These are phyloP conservation scores for Lepidostoma basale DNA, from an alignment of 1,140 invertebrate species.

Conservation along the genomic window DNA sequence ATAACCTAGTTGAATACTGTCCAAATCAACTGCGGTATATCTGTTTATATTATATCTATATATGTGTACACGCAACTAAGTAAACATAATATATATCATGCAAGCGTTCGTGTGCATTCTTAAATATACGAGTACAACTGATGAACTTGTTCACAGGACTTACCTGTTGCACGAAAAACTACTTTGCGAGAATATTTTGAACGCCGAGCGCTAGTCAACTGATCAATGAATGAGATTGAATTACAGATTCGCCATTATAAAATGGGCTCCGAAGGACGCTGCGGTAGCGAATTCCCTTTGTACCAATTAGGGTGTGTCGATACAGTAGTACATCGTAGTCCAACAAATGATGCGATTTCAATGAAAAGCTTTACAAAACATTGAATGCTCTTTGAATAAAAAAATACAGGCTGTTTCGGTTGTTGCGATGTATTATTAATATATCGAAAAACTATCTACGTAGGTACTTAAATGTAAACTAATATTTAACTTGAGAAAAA, in stretches of 20 bases:
- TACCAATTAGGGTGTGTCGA: too few relatives aligned
- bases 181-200: constrained; percentile 1
- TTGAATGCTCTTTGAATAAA: not conserved
- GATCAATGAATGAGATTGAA: constrained; percentile 7
- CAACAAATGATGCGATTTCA: not conserved
- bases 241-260: not conserved
- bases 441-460: too few relatives aligned
- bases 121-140: not conserved
- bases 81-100: too few relatives aligned
- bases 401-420: not conserved
- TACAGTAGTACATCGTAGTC: too few relatives aligned
- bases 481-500: too few relatives aligned
- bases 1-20: too few relatives aligned
- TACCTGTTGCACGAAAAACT: not conserved
- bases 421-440: not conserved
- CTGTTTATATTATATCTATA: too few relatives aligned
- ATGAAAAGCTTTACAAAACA: not conserved
- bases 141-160: too few relatives aligned
- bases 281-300: too few relatives aligned
- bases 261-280: not conserved
- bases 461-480: too few relatives aligned
- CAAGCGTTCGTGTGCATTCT: constrained; percentile 7
- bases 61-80: too few relatives aligned
- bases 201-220: not conserved
- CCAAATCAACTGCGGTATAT: too few relatives aligned